Evolutionary conservation across 2,113 vertebrate species (phyloP).

Genomic region (Corythornis cristatus): DNA sequence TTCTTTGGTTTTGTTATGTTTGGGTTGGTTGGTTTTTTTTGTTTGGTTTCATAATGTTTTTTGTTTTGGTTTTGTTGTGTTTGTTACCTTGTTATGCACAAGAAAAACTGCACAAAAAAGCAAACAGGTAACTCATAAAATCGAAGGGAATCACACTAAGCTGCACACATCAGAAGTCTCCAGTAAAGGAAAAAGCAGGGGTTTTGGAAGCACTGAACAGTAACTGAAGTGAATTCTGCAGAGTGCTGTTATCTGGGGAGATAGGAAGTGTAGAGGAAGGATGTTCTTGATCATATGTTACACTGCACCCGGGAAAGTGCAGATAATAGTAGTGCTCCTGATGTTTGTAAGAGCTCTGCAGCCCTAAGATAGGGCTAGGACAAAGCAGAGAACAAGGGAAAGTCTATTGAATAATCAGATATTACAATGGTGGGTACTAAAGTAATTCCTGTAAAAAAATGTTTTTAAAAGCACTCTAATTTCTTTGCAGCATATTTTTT

Average conservation of each 20-base stretch:
- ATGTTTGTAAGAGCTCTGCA: neutral
- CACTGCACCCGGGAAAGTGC: neutral
- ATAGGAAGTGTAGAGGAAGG: neutral
- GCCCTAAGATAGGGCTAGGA: neutral
- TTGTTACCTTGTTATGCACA: neutral
- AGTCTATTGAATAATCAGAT: neutral
- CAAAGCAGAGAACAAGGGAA: neutral
- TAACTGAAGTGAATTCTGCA: neutral
- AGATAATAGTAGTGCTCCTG: neutral
- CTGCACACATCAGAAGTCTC: neutral
- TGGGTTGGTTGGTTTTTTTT: neutral
- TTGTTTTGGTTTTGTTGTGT: too few species aligned
- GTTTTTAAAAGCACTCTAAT: neutral
- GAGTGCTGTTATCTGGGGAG: neutral
- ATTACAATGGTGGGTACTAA: neutral
- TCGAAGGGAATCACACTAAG: neutral
- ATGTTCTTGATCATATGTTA: constrained; percentile 2
- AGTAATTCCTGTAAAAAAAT: neutral
- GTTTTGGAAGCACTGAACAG: neutral
- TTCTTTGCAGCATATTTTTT: neutral
- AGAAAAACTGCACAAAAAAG: neutral
- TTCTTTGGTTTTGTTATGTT: neutral
- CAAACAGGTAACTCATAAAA: neutral
- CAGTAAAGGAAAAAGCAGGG: neutral
- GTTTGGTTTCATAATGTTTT: neutral